phyloP scores from a whole-genome alignment of 2,888 invertebrate species.

The Philaethria dido region DNA sequence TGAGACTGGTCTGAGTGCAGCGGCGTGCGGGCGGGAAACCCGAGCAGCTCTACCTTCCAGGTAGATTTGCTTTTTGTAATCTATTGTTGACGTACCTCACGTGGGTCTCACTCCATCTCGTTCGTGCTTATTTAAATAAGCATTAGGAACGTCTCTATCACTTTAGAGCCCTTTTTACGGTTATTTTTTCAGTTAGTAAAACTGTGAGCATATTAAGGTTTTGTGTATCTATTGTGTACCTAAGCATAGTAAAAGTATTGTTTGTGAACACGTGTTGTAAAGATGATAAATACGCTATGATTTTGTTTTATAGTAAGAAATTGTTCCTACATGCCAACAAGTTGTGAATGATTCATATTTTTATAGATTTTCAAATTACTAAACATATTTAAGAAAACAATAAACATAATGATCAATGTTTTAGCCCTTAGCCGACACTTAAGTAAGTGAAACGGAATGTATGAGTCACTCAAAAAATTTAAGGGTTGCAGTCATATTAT shows the following conservation, averaged over 20 bases:
- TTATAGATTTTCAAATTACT: too few relatives aligned
- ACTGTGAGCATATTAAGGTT: slow-evolving; percentile 50
- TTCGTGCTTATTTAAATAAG: slow-evolving; percentile 51
- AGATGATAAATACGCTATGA: background rate
- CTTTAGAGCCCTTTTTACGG: slow-evolving; percentile 65
- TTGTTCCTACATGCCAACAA: background rate
- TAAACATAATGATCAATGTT: background rate
- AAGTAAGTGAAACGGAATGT: background rate
- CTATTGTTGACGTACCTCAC: slow-evolving; percentile 80
- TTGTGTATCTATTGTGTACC: too few relatives aligned
- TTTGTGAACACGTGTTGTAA: slow-evolving; percentile 55
- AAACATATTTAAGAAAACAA: background rate
- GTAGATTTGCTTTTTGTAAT: slow-evolving; percentile 69
- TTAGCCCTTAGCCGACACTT: too few relatives aligned
- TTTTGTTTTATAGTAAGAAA: slow-evolving; percentile 9
- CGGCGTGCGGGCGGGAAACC: slow-evolving; percentile 64
- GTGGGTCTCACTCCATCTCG: slow-evolving; percentile 67
- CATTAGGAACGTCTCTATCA: slow-evolving; percentile 53
- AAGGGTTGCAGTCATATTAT: slow-evolving; percentile 1
- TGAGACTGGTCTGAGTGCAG: slow-evolving; percentile 62
- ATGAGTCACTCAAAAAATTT: background rate
- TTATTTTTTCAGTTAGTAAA: slow-evolving; percentile 64
- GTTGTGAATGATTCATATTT: too few relatives aligned
- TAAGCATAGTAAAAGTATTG: slow-evolving; percentile 53
- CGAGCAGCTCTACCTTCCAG: slow-evolving; percentile 70